phyloP scores from a whole-genome alignment of 2,888 invertebrate species.

The Oegoconia quadripuncta region DNA sequence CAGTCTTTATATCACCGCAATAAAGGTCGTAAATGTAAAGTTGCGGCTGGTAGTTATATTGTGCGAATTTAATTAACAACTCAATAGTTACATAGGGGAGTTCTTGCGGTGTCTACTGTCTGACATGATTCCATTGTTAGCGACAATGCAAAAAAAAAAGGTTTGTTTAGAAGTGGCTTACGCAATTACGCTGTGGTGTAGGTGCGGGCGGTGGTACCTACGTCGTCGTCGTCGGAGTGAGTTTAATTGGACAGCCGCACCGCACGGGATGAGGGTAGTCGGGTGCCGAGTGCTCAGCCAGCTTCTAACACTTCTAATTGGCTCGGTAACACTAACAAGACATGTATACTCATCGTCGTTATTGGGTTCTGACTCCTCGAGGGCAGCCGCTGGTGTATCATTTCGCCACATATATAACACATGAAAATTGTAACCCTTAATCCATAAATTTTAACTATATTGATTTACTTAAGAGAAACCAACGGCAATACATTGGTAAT shows the following conservation, averaged over 20 bases:
- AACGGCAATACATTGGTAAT: too few relatives aligned
- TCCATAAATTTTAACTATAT: too few relatives aligned
- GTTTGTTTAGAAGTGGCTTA: constrained; percentile 72
- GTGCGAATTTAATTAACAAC: constrained; percentile 76
- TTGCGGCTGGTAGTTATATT: constrained; percentile 42
- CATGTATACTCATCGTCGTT: constrained; percentile 52
- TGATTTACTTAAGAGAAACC: too few relatives aligned
- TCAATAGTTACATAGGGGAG: constrained; percentile 66
- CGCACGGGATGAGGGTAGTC: constrained; percentile 17
- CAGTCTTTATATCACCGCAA: constrained; percentile 39
- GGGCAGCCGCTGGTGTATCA: constrained; percentile 39
- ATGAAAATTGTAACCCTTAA: too few relatives aligned
- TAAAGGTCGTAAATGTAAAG: constrained; percentile 29
- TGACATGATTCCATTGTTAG: constrained; percentile 74
- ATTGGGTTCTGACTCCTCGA: constrained; percentile 38
- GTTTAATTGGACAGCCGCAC: constrained; percentile 69
- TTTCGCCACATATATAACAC: too few relatives aligned
- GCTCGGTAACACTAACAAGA: constrained; percentile 65
- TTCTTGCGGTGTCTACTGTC: constrained; percentile 68
- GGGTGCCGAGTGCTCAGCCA: constrained; percentile 30
- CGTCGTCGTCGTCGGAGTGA: constrained; percentile 42
- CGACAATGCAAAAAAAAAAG: constrained; percentile 61
- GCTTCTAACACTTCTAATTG: constrained; percentile 71
- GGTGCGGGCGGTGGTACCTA: constrained; percentile 30
- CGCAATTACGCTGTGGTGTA: constrained; percentile 65